Evolutionary conservation across 2,888 invertebrate species (phyloP).

Genomic region (Chelonus formosanus): DNA sequence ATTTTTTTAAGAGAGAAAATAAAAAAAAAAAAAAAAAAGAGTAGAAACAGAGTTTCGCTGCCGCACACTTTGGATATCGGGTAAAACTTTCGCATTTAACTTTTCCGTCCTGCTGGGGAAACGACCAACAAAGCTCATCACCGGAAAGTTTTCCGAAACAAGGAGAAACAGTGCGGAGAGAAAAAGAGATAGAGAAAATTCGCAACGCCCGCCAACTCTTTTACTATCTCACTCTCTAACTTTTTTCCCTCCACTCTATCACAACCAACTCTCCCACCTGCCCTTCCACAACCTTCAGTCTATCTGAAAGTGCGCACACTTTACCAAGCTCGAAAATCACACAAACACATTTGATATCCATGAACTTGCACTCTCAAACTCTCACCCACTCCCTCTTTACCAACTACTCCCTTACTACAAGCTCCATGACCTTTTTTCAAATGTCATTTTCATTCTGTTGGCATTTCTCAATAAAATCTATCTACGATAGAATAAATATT

Average conservation of each 20-base stretch:
- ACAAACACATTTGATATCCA: constrained; percentile 26
- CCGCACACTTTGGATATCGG: constrained; percentile 56
- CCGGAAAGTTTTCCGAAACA: constrained; percentile 61
- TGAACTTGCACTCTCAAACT: constrained; percentile 24
- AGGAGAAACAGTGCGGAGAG: constrained; percentile 46
- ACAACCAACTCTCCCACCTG: constrained; percentile 4
- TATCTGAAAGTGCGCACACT: constrained; percentile 41
- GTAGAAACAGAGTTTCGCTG: constrained; percentile 6
- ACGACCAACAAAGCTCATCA: constrained; percentile 64
- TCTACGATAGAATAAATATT: constrained; percentile 1
- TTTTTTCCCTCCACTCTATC: constrained; percentile 31
- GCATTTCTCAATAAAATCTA: constrained; percentile 1
- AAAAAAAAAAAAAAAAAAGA: constrained; percentile 17
- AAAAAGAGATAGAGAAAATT: constrained; percentile 31
- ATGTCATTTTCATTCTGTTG: constrained; percentile 8
- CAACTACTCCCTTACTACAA: not conserved
- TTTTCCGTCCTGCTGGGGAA: constrained; percentile 61
- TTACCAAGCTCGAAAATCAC: constrained; percentile 34
- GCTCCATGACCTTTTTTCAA: constrained; percentile 1
- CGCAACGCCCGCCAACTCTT: constrained; percentile 29
- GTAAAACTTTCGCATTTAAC: constrained; percentile 64
- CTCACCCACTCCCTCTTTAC: constrained; percentile 27
- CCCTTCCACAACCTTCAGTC: constrained; percentile 24
- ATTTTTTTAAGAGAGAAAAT: constrained; percentile 27
- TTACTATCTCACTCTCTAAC: constrained; percentile 29